Percentiles rank a stretch among this genome's conserved stretches.
Conservation (phyloP, 2,888 invertebrate genomes). For the Tyria jacobaeae region DNA sequence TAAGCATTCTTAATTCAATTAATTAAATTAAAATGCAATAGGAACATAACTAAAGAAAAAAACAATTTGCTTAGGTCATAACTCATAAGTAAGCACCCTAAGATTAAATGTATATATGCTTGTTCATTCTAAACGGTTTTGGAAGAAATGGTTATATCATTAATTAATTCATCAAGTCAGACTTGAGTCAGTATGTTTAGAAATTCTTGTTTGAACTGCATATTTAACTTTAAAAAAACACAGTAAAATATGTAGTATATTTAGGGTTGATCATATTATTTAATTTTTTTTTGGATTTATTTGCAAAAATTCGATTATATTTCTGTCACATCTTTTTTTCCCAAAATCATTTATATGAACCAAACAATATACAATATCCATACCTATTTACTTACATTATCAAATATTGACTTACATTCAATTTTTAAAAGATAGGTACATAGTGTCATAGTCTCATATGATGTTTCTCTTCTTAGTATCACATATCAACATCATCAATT, state of each 20-base stretch:
- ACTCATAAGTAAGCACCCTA: background rate
- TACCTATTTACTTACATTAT: background rate
- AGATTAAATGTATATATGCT: background rate
- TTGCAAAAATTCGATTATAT: no score
- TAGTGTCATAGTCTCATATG: conserved; percentile 34
- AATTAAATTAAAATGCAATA: background rate
- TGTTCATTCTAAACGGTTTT: background rate
- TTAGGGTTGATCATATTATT: no score
- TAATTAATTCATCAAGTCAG: no score
- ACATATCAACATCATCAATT: conserved; percentile 80
- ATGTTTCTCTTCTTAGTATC: conserved; percentile 41
- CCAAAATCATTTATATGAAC: conserved; percentile 4
- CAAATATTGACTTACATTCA: conserved; percentile 37
- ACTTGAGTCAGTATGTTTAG: no score
- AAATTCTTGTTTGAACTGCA: no score
- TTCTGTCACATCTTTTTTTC: background rate
- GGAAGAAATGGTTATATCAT: no score
- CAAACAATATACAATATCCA: background rate
- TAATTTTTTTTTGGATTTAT: no score
- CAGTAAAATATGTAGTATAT: no score
- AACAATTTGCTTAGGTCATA: background rate
- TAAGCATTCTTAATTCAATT: background rate
- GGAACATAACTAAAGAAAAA: background rate
- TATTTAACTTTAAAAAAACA: no score
- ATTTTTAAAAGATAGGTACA: conserved; percentile 50